A percentile compares a stretch with the other conserved stretches of the same genome.
Conservation (phyloP, 2,888 invertebrate genomes). For the Drosophila koepferae region DNA sequence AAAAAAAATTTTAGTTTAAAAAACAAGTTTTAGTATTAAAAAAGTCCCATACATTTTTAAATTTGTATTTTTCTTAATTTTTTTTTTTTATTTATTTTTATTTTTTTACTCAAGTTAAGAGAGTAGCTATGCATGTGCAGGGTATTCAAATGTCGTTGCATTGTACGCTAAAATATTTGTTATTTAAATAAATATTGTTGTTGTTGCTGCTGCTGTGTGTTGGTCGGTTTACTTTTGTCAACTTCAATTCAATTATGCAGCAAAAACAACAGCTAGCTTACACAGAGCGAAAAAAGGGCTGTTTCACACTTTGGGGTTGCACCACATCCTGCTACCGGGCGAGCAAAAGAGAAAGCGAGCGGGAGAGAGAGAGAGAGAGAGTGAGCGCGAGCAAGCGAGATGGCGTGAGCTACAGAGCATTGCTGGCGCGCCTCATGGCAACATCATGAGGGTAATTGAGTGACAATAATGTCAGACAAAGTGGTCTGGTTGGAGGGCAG, state of each 20-base stretch:
- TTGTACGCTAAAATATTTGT: background rate
- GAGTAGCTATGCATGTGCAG: background rate
- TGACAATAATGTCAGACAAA: constrained; percentile 83
- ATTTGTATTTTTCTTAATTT: too few species aligned
- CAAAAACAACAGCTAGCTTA: constrained; percentile 52
- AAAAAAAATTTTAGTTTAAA: too few species aligned
- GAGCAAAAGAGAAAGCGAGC: constrained; percentile 7
- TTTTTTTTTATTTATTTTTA: too few species aligned
- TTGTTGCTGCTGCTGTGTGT: constrained; percentile 24
- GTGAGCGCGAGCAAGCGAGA: constrained; percentile 31
- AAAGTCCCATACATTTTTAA: too few species aligned
- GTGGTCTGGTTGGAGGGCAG: constrained; percentile 53
- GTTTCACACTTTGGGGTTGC: constrained; percentile 69
- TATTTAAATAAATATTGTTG: constrained; percentile 65
- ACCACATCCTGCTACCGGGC: constrained; percentile 2
- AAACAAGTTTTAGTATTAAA: too few species aligned
- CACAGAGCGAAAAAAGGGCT: constrained; percentile 51
- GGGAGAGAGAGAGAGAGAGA: constrained; percentile 5
- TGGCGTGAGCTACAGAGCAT: constrained; percentile 45
- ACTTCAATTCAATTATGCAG: constrained; percentile 83
- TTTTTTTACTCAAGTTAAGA: too few species aligned
- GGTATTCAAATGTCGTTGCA: background rate
- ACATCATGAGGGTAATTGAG: constrained; percentile 85
- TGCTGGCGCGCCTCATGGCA: constrained; percentile 52
- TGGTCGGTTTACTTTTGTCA: constrained; percentile 73